A percentile compares a stretch with the other conserved stretches of the same genome.
Evolutionary conservation across 2,888 invertebrate genomes (phyloP).

Genomic region (Tuberolachnus salignus): DNA sequence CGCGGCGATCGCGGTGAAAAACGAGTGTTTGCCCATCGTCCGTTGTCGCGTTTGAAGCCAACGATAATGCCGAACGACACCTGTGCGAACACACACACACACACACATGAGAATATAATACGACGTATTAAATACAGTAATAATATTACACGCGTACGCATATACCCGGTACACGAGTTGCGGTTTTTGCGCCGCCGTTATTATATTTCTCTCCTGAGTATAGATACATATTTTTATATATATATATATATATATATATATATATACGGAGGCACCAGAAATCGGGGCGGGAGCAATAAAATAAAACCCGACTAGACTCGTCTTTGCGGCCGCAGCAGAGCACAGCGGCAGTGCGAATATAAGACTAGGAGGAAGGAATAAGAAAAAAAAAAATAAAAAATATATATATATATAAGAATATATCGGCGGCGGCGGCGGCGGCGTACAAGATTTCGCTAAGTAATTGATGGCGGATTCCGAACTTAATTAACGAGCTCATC

Average conservation of each 20-base stretch:
- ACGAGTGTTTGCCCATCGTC: background rate
- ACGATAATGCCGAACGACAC: constrained; percentile 12
- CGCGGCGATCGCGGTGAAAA: background rate
- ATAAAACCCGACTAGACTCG: constrained; percentile 20
- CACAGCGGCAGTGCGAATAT: too few relatives aligned
- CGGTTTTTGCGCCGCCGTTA: too few relatives aligned
- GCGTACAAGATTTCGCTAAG: constrained; percentile 21
- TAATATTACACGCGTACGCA: too few relatives aligned
- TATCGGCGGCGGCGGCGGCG: constrained; percentile 7
- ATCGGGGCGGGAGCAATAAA: background rate
- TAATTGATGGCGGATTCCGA: constrained; percentile 38
- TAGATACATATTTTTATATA: too few relatives aligned
- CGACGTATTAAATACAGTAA: background rate
- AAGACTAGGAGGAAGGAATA: constrained; percentile 14
- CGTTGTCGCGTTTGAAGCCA: background rate
- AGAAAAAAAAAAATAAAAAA: constrained; percentile 27
- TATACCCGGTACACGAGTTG: too few relatives aligned
- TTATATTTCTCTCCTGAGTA: too few relatives aligned
- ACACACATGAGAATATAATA: background rate
- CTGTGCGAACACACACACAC: constrained; percentile 4
- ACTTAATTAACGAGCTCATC: constrained; percentile 54
- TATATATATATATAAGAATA: background rate
- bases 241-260: too few relatives aligned
- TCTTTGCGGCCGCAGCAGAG: constrained; percentile 9
- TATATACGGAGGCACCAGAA: too few relatives aligned